A percentile compares a stretch with the other conserved stretches of the same genome.
Evolutionary conservation across 2,888 invertebrate species (phyloP).

Genomic region (Allacma fusca): DNA sequence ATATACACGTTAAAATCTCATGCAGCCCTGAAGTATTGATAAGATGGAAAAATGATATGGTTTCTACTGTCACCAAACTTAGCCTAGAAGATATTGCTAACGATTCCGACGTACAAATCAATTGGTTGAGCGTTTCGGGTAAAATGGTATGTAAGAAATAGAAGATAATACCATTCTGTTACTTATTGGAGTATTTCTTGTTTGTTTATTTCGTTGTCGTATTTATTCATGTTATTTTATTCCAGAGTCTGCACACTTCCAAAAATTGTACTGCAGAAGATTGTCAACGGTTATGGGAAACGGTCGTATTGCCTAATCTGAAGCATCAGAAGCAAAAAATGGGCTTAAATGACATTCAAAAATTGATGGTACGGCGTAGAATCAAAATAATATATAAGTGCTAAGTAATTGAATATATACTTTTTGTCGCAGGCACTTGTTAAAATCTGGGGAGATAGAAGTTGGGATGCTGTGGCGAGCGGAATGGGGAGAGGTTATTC

Average conservation of each 20-base stretch:
- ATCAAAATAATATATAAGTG: not conserved
- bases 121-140: conserved; percentile 31
- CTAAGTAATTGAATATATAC: not conserved
- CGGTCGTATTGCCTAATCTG: conserved; percentile 19
- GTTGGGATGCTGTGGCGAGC: conserved; percentile 35
- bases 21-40: conserved; percentile 1
- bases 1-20: not conserved
- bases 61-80: not conserved
- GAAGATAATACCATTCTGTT: no score
- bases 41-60: conserved; percentile 22
- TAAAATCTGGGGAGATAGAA: not conserved
- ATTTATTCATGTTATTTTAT: not conserved
- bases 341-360: not conserved
- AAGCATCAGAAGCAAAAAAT: not conserved
- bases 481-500: conserved; percentile 26
- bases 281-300: conserved; percentile 23
- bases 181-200: no score
- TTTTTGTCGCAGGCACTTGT: conserved; percentile 14
- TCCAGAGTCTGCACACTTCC: not conserved
- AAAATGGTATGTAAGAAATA: conserved; percentile 40
- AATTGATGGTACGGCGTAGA: conserved; percentile 27
- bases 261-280: not conserved
- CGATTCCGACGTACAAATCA: not conserved
- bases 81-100: conserved; percentile 13
- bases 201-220: no score